Conservation (phyloP, 1,140 invertebrate genomes). For the Hypsibius dujardini region DNA sequence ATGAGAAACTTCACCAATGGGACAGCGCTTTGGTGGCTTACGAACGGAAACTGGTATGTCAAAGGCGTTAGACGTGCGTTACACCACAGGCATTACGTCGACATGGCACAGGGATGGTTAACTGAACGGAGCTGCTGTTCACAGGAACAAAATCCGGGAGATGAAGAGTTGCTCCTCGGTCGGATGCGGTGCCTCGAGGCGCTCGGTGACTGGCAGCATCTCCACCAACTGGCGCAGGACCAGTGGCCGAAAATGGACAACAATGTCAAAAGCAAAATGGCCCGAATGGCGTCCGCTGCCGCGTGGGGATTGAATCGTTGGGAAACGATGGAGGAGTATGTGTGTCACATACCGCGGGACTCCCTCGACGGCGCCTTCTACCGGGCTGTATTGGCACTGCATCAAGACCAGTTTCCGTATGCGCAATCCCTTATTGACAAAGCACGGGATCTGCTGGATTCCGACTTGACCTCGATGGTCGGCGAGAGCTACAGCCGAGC, state of each 20-base stretch:
- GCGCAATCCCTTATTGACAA: constrained; percentile 60
- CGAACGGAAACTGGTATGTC: constrained; percentile 34
- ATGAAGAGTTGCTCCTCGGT: constrained; percentile 67
- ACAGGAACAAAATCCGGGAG: constrained; percentile 34
- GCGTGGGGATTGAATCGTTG: constrained; percentile 76
- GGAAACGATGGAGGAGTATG: constrained; percentile 76
- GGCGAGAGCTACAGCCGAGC: constrained; percentile 94
- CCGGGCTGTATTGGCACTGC: constrained; percentile 76
- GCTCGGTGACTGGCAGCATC: constrained; percentile 79
- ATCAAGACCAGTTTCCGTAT: constrained; percentile 56
- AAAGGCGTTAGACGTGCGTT: too few species aligned
- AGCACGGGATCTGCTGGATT: constrained; percentile 79
- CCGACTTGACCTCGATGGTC: constrained; percentile 88
- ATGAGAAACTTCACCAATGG: constrained; percentile 97
- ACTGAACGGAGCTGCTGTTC: constrained; percentile 20
- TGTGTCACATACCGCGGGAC: constrained; percentile 62
- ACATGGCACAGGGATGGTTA: too few species aligned
- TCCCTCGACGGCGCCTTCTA: constrained; percentile 88
- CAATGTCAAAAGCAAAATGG: constrained; percentile 59
- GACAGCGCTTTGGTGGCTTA: constrained; percentile 81
- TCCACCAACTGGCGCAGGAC: constrained; percentile 56
- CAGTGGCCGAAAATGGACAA: constrained; percentile 49
- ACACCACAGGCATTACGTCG: too few species aligned
- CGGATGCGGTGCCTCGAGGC: constrained; percentile 93
- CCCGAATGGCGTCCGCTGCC: constrained; percentile 74